These are phyloP conservation scores for Drosophila pseudoananassae DNA, from an alignment of 1,140 invertebrate genomes.

Conservation along the genomic window DNA sequence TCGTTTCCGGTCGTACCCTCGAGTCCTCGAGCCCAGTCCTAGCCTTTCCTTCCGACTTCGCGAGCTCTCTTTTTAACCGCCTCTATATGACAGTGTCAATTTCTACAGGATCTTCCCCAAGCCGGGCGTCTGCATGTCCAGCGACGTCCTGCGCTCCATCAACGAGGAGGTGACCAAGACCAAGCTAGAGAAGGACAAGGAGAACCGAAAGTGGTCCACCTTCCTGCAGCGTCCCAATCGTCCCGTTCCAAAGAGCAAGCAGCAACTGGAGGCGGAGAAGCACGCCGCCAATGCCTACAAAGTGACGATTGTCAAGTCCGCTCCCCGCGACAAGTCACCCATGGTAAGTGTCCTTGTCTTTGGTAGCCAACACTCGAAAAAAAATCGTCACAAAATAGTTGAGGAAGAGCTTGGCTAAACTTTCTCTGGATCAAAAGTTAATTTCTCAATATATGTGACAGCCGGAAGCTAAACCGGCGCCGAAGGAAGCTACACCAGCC, in stretches of 20 bases:
- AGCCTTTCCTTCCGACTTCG: neutral
- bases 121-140: conserved; percentile 87
- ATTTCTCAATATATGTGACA: conserved; percentile 60
- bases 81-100: conserved; percentile 85
- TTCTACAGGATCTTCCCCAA: conserved; percentile 89
- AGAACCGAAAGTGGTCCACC: conserved; percentile 88
- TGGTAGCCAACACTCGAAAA: conserved; percentile 1
- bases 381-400: neutral
- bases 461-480: conserved; percentile 56
- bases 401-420: conserved; percentile 2
- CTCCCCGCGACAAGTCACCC: conserved; percentile 76
- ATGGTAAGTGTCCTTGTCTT: conserved; percentile 66
- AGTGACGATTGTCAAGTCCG: conserved; percentile 85
- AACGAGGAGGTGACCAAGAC: conserved; percentile 85
- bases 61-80: conserved; percentile 31
- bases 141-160: conserved; percentile 88
- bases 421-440: conserved; percentile 40
- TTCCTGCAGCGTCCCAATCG: conserved; percentile 89
- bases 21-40: neutral
- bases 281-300: conserved; percentile 84
- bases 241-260: conserved; percentile 86
- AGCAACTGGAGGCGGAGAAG: conserved; percentile 67
- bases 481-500: conserved; percentile 54
- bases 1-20: conserved; percentile 10
- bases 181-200: conserved; percentile 85